Evolutionary conservation across 2,113 vertebrate genomes (phyloP).

Genomic region (Tenebrosternarchus preto): DNA sequence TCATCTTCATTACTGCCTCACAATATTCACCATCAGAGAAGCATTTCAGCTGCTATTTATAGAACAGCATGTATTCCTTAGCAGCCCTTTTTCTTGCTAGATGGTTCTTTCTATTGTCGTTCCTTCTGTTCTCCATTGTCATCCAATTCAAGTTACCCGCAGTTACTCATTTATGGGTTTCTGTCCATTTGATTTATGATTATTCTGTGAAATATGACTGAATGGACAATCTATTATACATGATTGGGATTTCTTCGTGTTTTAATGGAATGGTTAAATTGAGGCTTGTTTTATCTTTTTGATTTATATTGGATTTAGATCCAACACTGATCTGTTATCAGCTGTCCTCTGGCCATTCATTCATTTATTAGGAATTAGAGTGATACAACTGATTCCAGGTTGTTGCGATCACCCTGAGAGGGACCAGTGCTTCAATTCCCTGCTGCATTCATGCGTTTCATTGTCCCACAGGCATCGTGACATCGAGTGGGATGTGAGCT

Average conservation of each 20-base stretch:
- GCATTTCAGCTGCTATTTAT: not conserved
- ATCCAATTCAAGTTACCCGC: slow-evolving; percentile 14
- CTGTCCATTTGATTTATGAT: not conserved
- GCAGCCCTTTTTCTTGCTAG: too few relatives aligned
- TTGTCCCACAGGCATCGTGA: slow-evolving; percentile 65
- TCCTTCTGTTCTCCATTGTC: slow-evolving; percentile 7
- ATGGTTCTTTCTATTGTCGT: too few relatives aligned
- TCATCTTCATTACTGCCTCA: not conserved
- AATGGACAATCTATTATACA: not conserved
- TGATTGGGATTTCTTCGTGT: not conserved
- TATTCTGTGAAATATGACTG: not conserved
- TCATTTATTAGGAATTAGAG: too few relatives aligned
- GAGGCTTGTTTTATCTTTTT: too few relatives aligned
- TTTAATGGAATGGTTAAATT: not conserved
- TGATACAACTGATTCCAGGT: too few relatives aligned
- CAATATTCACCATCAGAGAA: not conserved
- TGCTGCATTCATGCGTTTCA: not conserved
- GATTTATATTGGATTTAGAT: too few relatives aligned
- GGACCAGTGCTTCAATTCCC: not conserved
- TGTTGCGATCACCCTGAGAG: too few relatives aligned
- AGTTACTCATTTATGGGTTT: not conserved
- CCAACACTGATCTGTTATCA: too few relatives aligned
- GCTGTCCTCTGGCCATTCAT: too few relatives aligned
- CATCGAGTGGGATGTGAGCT: slow-evolving; percentile 83
- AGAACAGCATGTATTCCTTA: not conserved